Conservation (phyloP, 2,888 invertebrate species). For the Dexiosoma caninum region DNA sequence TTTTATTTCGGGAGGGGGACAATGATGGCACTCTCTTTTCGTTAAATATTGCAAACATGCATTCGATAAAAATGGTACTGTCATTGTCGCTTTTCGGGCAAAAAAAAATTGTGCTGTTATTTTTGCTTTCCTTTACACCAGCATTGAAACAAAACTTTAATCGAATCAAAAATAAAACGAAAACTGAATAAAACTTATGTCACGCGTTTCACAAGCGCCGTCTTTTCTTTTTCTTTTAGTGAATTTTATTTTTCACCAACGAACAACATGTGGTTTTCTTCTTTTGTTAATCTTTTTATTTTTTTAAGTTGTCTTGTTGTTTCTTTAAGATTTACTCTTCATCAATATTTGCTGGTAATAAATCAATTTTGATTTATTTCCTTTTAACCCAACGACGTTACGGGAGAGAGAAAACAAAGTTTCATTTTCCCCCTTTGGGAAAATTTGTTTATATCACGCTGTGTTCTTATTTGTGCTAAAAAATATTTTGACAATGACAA, state of each 20-base stretch:
- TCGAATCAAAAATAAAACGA: slow-evolving; percentile 12
- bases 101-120: slow-evolving; percentile 31
- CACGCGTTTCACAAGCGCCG: slow-evolving; percentile 55
- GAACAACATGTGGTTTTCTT: slow-evolving; percentile 57
- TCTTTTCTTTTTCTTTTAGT: slow-evolving; percentile 16
- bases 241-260: background rate
- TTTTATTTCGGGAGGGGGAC: slow-evolving; percentile 21
- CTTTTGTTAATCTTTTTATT: slow-evolving; percentile 1
- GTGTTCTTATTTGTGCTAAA: slow-evolving; percentile 57
- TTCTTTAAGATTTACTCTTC: slow-evolving; percentile 55
- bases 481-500: slow-evolving; percentile 62
- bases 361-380: slow-evolving; percentile 62
- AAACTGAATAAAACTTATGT: slow-evolving; percentile 36
- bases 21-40: slow-evolving; percentile 1
- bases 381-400: background rate
- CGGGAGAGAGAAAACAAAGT: slow-evolving; percentile 26
- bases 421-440: slow-evolving; percentile 52
- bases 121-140: slow-evolving; percentile 4
- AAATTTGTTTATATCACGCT: slow-evolving; percentile 61
- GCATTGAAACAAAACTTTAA: slow-evolving; percentile 19
- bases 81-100: background rate
- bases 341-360: slow-evolving; percentile 59
- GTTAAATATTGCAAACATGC: slow-evolving; percentile 40
- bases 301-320: background rate
- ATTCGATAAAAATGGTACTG: slow-evolving; percentile 30